A percentile compares a stretch with the other conserved stretches of the same genome.
Evolutionary conservation across 2,797 vertebrate species (phyloP).

Genomic region (Gymnodraco acuticeps): DNA sequence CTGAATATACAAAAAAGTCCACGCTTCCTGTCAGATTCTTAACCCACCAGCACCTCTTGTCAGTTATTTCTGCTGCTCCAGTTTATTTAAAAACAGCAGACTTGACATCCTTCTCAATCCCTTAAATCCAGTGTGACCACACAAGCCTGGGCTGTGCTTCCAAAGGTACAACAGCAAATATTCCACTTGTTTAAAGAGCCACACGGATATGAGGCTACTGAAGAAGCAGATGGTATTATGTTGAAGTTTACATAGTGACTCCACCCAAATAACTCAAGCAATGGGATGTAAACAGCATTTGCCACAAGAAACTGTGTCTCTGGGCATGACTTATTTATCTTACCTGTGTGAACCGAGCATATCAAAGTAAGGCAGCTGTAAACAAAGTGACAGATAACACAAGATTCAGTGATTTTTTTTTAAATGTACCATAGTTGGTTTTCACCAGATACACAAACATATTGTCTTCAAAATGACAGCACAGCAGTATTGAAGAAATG

Average conservation of each 20-base stretch:
- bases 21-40: background rate
- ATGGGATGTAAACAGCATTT: constrained; percentile 5
- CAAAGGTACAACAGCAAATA: background rate
- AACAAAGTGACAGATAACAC: constrained; percentile 21
- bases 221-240: background rate
- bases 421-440: constrained; percentile 67
- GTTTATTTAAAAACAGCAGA: constrained; percentile 49
- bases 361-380: background rate
- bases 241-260: constrained; percentile 51
- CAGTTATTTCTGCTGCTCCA: constrained; percentile 7
- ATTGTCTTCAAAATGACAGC: constrained; percentile 11
- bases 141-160: background rate
- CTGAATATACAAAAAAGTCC: background rate
- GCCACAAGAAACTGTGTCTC: background rate
- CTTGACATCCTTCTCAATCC: constrained; percentile 27
- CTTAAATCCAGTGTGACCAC: constrained; percentile 8
- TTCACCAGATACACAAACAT: constrained; percentile 63
- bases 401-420: constrained; percentile 19
- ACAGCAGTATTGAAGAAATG: constrained; percentile 12
- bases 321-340: background rate
- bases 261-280: constrained; percentile 56
- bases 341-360: background rate
- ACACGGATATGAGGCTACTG: constrained; percentile 34
- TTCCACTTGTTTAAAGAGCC: constrained; percentile 33
- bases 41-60: background rate